Conservation (phyloP, 1,140 invertebrate species). For the Mercenaria mercenaria region DNA sequence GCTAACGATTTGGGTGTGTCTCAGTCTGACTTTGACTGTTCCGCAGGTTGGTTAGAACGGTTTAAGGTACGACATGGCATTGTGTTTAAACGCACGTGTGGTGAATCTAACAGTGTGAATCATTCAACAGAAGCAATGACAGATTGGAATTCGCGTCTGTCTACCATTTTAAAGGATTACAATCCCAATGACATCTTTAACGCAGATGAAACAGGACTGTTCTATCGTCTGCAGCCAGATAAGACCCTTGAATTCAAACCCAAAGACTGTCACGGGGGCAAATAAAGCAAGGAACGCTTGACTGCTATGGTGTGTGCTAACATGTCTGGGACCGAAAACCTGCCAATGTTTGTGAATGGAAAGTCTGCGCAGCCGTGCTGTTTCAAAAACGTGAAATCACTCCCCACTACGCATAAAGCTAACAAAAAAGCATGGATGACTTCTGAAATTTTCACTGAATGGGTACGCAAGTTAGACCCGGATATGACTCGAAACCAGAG, state of each 20-base stretch:
- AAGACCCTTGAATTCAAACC: conserved; percentile 65
- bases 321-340: conserved; percentile 85
- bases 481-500: conserved; percentile 40
- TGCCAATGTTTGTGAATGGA: conserved; percentile 86
- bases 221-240: conserved; percentile 65
- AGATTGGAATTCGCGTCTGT: background rate
- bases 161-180: conserved; percentile 19
- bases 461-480: conserved; percentile 60
- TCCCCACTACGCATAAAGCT: conserved; percentile 50
- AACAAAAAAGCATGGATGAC: conserved; percentile 74
- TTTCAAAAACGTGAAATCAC: conserved; percentile 83
- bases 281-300: conserved; percentile 86
- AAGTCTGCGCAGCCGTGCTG: conserved; percentile 86
- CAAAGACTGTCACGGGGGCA: conserved; percentile 73
- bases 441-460: conserved; percentile 52
- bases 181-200: conserved; percentile 63
- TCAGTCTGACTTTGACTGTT: conserved; percentile 27
- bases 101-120: conserved; percentile 19
- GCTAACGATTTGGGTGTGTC: conserved; percentile 14
- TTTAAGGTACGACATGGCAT: conserved; percentile 51
- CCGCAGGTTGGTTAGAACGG: background rate
- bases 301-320: conserved; percentile 86
- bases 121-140: background rate
- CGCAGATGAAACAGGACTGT: conserved; percentile 71
- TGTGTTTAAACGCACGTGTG: conserved; percentile 25